Base-by-base conservation (phyloP, 2,797 vertebrate genomes). In the Schizopygopsis pylzovi region DNA sequence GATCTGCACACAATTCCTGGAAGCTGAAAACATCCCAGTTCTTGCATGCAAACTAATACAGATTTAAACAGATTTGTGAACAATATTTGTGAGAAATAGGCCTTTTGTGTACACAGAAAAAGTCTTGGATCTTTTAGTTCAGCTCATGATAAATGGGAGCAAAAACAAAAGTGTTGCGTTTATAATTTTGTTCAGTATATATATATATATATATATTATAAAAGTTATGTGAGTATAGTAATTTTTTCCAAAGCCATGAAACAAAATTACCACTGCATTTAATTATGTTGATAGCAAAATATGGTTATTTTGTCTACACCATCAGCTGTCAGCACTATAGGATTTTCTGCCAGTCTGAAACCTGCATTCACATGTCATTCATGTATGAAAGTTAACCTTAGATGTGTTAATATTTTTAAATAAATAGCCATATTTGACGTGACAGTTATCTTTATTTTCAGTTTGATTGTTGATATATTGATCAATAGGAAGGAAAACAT, bases 241-340 rank as follows among this genome's bases (percentile, higher is more conserved):
- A 47, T 47, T 68, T 25, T 22, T 45, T 13, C 41, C 41, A 71
- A 71, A 43, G 22, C 22, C n/a, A 11, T 45, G 6, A 71, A 45
- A 15, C 68, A 71, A 13, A 45, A 71, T n/a, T 6, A 4, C 5
- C 45, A 71, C 15, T 33, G 9, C 9, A 70, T 71, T n/a, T n/a
- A 68, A 71, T 15, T n/a, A n/a, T 71, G 70, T 71, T 71, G 67
- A 68, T 68, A 18, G 70, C 70, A 71, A 45, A 43, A 43, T 71
- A n/a, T 45, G 68, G 25, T 28, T 73, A 45, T 28, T 52, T 52
- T 75, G 15, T 75, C 25, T 49, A 75, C 25, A 33, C 1, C 12
- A 18, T 75, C 9, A 76, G 72, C 72, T 76, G 16, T 12, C 47
- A 47, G 13, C 61, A 65, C 12, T 3, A 7, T 4, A 39, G 15